These are phyloP conservation scores for Patiria pectinifera DNA, from an alignment of 53 echinoderm and acorn worm genomes.

Conservation along the genomic window DNA sequence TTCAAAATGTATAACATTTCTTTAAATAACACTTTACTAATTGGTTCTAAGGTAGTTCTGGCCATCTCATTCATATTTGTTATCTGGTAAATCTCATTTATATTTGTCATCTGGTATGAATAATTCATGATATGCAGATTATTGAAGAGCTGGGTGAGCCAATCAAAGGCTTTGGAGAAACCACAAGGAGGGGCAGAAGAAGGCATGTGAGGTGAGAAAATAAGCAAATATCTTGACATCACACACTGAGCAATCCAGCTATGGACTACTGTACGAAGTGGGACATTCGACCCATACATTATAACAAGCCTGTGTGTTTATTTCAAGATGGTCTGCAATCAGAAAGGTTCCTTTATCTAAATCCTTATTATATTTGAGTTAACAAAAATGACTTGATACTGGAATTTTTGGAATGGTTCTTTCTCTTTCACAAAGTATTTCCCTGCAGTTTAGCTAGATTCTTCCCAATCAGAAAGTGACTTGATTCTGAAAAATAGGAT, in stretches of 20 bases:
- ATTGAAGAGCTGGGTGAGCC: conserved; percentile 87
- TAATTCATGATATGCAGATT: conserved; percentile 73
- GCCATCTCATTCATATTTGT: not conserved
- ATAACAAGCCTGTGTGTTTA: too few relatives aligned
- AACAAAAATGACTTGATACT: too few relatives aligned
- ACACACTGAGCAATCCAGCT: not conserved
- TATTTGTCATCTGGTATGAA: not conserved
- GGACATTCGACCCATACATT: too few relatives aligned
- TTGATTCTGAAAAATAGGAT: too few relatives aligned
- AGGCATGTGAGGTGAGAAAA: conserved; percentile 89
- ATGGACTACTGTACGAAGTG: too few relatives aligned
- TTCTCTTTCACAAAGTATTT: too few relatives aligned
- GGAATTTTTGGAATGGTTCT: too few relatives aligned
- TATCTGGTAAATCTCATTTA: not conserved
- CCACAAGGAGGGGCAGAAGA: conserved; percentile 85
- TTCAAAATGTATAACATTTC: not conserved
- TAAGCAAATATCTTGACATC: not conserved
- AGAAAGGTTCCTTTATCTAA: too few relatives aligned
- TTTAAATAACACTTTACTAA: not conserved
- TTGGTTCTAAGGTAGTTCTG: not conserved
- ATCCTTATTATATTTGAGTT: too few relatives aligned
- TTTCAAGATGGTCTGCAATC: too few relatives aligned
- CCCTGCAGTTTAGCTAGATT: too few relatives aligned
- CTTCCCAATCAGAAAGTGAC: too few relatives aligned
- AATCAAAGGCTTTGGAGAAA: conserved; percentile 97